Conservation (phyloP, 2,797 vertebrate species). For the Labroides dimidiatus region DNA sequence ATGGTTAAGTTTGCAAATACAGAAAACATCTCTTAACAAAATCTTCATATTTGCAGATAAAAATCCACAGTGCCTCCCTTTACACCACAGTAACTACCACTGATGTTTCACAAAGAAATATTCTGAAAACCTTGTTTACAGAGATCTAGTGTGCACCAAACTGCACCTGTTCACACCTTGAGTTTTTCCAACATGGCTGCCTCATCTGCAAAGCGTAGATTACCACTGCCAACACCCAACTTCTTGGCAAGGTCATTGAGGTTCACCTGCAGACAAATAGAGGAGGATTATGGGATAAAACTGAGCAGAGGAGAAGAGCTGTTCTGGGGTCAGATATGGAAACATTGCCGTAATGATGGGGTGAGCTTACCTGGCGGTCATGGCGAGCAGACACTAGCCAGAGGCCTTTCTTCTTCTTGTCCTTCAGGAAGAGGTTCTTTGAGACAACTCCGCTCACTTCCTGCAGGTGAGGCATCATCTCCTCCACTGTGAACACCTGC, state of each 20-base stretch:
- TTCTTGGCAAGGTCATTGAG: constrained; percentile 91
- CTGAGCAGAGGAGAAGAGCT: no score
- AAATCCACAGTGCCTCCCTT: no score
- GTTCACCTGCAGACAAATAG: constrained; percentile 73
- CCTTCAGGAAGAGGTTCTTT: constrained; percentile 95
- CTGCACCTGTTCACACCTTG: constrained; percentile 67
- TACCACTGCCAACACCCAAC: constrained; percentile 90
- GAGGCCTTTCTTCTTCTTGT: constrained; percentile 94
- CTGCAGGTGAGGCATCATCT: constrained; percentile 95
- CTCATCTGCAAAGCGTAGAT: constrained; percentile 93
- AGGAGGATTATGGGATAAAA: constrained; percentile 17
- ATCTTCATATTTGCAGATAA: no score
- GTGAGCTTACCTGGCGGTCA: constrained; percentile 82
- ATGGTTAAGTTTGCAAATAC: no score
- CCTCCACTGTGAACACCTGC: constrained; percentile 95
- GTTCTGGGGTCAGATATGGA: neutral
- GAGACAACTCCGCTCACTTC: constrained; percentile 88
- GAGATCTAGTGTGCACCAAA: no score
- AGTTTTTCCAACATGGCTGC: constrained; percentile 91
- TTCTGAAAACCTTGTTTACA: no score
- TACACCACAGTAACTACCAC: no score
- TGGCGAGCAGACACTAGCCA: constrained; percentile 91
- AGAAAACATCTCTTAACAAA: no score
- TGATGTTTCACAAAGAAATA: no score
- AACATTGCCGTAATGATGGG: accelerated